phyloP scores from a whole-genome alignment of 2,888 invertebrate genomes.

The Mechanitis messenoides region DNA sequence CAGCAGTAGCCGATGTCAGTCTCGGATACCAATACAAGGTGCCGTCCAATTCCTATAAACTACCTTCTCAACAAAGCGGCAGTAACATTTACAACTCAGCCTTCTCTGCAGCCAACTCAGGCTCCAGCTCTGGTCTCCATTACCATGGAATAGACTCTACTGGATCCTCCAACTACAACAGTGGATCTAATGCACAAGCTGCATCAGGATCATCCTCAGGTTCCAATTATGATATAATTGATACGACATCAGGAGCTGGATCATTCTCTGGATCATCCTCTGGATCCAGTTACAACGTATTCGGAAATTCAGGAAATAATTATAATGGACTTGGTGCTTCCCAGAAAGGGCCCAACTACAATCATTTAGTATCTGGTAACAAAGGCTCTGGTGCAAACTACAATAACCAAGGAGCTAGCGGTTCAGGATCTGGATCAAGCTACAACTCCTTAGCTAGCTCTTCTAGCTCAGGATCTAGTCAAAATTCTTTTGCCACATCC shows the following conservation, averaged over 20 bases:
- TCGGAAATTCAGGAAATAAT: background rate
- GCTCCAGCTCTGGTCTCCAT: slow-evolving; percentile 10
- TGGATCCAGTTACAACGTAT: slow-evolving; percentile 1
- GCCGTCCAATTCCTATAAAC: slow-evolving; percentile 61
- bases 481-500: slow-evolving; percentile 20
- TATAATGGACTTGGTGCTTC: slow-evolving; percentile 3
- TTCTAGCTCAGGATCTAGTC: slow-evolving; percentile 16
- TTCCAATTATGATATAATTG: slow-evolving; percentile 10
- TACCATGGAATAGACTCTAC: slow-evolving; percentile 12
- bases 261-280: background rate
- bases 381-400: slow-evolving; percentile 10
- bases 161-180: slow-evolving; percentile 1
- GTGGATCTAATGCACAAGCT: slow-evolving; percentile 7
- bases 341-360: background rate
- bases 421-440: slow-evolving; percentile 8
- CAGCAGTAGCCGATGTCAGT: slow-evolving; percentile 54
- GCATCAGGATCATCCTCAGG: slow-evolving; percentile 7
- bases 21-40: slow-evolving; percentile 62
- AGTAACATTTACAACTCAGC: slow-evolving; percentile 29
- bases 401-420: slow-evolving; percentile 4
- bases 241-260: slow-evolving; percentile 4
- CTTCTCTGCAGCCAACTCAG: slow-evolving; percentile 12
- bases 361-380: background rate
- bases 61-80: slow-evolving; percentile 49
- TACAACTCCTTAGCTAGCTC: background rate